These are phyloP conservation scores for Daboia siamensis DNA, from an alignment of 2,113 vertebrate species.

Conservation along the genomic window DNA sequence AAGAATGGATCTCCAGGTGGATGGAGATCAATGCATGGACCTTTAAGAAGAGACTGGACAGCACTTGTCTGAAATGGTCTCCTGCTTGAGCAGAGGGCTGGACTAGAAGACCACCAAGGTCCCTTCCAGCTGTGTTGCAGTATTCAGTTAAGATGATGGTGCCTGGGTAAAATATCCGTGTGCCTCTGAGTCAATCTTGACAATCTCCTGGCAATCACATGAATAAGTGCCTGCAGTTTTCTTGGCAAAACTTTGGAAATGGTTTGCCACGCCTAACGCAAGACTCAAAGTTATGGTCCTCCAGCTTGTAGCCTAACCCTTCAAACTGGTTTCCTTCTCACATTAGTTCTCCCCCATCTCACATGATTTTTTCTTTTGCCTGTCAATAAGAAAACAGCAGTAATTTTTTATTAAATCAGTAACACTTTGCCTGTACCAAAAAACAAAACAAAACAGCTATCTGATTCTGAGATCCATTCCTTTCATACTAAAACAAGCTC, in stretches of 20 bases:
- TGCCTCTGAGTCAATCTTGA: neutral
- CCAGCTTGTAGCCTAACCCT: neutral
- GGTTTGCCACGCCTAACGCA: too few relatives aligned
- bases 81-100: too few relatives aligned
- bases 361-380: neutral
- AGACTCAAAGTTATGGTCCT: too few relatives aligned
- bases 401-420: neutral
- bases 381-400: neutral
- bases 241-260: too few relatives aligned
- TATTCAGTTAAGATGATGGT: neutral
- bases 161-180: neutral
- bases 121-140: too few relatives aligned
- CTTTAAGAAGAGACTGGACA: too few relatives aligned
- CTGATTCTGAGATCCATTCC: neutral
- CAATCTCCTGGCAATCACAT: too few relatives aligned
- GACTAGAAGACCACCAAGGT: too few relatives aligned
- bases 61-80: too few relatives aligned
- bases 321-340: neutral
- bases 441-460: neutral
- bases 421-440: neutral
- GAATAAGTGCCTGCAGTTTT: too few relatives aligned
- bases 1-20: too few relatives aligned
- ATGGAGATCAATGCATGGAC: too few relatives aligned
- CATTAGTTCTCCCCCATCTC: neutral
- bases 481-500: neutral